phyloP scores from a whole-genome alignment of 2,888 invertebrate species.

The Zaprionus obscuricornis region DNA sequence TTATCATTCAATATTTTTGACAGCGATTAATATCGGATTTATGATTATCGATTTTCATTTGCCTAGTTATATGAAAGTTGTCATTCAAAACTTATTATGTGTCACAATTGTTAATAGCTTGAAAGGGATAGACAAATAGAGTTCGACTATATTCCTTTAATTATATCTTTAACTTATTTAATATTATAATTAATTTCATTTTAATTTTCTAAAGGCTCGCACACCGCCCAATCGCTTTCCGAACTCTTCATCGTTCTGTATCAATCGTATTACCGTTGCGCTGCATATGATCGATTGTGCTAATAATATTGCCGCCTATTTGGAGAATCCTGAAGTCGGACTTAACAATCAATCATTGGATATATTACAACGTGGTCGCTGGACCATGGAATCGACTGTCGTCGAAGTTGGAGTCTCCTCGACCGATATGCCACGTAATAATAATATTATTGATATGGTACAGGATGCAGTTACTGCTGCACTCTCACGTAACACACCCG shows the following conservation, averaged over 20 bases:
- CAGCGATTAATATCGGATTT: too few species aligned
- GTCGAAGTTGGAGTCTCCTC: constrained; percentile 83
- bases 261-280: constrained; percentile 83
- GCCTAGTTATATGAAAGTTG: too few species aligned
- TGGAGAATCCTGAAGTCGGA: constrained; percentile 83
- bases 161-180: background rate
- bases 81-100: too few species aligned
- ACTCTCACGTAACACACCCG: constrained; percentile 79
- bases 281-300: constrained; percentile 83
- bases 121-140: too few species aligned
- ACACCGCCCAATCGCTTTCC: constrained; percentile 80
- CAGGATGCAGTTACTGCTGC: constrained; percentile 83
- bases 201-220: constrained; percentile 43
- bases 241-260: constrained; percentile 83
- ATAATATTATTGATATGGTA: constrained; percentile 82
- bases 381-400: constrained; percentile 84
- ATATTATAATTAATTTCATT: background rate
- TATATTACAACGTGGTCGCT: constrained; percentile 83
- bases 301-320: constrained; percentile 83
- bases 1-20: too few species aligned
- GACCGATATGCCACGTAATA: constrained; percentile 81
- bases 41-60: too few species aligned
- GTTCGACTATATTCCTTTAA: too few species aligned
- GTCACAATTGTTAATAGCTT: too few species aligned
- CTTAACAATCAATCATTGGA: constrained; percentile 83